phyloP scores from a whole-genome alignment of 2,113 vertebrate species.

The Rynchops niger region DNA sequence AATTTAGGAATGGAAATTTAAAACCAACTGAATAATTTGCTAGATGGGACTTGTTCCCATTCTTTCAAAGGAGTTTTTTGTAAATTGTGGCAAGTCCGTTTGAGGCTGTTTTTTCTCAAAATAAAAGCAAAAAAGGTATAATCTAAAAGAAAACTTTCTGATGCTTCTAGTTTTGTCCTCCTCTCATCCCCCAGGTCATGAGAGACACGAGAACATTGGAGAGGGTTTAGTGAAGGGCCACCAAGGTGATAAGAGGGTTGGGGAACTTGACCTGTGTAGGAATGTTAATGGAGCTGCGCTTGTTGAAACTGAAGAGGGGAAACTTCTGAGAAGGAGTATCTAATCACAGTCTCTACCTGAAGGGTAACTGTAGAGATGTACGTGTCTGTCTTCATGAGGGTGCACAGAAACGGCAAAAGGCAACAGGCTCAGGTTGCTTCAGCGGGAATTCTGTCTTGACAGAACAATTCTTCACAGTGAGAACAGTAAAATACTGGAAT shows the following conservation, averaged over 20 bases:
- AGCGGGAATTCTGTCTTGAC: neutral
- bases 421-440: neutral
- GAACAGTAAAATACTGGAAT: neutral
- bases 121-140: neutral
- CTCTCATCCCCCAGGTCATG: neutral
- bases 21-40: neutral
- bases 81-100: neutral
- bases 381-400: neutral
- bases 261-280: neutral
- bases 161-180: neutral
- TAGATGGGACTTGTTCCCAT: neutral
- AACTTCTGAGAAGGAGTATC: neutral
- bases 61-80: neutral
- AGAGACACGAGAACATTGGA: neutral
- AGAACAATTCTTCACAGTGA: neutral
- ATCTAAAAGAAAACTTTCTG: neutral
- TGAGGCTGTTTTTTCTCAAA: neutral
- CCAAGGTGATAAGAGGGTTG: neutral
- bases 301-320: neutral
- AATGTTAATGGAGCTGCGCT: neutral
- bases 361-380: neutral
- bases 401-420: neutral
- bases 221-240: neutral
- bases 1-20: neutral
- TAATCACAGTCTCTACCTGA: neutral